phyloP scores from a whole-genome alignment of 2,888 invertebrate species.

The Meiosimyza decipiens region DNA sequence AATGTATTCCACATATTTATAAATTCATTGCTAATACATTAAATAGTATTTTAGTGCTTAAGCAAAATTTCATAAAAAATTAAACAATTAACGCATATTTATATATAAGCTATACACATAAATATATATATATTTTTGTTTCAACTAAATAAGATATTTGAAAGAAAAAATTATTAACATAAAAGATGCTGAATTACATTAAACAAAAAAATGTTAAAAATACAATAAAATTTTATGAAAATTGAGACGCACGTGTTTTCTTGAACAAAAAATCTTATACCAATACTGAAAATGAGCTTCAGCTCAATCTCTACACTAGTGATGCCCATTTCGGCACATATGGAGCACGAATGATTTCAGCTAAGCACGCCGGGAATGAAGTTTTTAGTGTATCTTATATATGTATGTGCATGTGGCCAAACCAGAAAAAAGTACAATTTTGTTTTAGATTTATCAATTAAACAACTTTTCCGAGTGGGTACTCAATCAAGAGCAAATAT shows the following conservation, averaged over 20 bases:
- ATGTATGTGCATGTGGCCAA: too few species aligned
- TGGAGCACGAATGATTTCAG: too few species aligned
- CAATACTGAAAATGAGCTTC: too few species aligned
- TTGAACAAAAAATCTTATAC: too few species aligned
- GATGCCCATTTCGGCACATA: too few species aligned
- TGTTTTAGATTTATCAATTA: too few species aligned
- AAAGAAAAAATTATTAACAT: conserved; percentile 2
- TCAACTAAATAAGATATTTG: conserved; percentile 7
- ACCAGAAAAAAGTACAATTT: too few species aligned
- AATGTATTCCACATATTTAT: conserved; percentile 27
- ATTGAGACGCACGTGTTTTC: neutral
- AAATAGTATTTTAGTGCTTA: conserved; percentile 13
- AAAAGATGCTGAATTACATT: neutral
- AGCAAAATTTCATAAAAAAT: neutral
- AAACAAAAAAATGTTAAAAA: conserved; percentile 28
- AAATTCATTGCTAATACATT: conserved; percentile 6
- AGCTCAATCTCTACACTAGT: too few species aligned
- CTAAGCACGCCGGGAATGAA: too few species aligned
- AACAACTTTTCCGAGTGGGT: too few species aligned
- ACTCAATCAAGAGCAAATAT: too few species aligned
- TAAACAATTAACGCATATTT: neutral
- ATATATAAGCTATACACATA: conserved; percentile 8
- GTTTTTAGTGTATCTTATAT: too few species aligned
- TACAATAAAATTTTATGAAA: conserved; percentile 29
- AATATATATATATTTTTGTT: conserved; percentile 11